Conservation (phyloP, 1,140 invertebrate genomes). For the Drosophila hydei region DNA sequence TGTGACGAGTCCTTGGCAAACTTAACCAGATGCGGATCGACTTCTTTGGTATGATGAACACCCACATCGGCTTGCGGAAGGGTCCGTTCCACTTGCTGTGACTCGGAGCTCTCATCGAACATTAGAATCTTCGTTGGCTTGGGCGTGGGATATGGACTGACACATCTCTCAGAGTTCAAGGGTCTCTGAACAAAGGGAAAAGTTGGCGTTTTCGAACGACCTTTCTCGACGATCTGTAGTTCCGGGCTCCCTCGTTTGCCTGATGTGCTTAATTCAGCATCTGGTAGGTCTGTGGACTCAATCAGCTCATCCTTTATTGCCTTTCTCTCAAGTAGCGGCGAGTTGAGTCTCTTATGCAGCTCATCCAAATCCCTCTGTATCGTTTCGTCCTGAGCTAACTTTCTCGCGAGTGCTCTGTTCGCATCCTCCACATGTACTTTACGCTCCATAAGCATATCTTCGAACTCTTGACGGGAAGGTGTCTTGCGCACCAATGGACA, state of each 20-base stretch:
- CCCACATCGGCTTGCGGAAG: conserved; percentile 84
- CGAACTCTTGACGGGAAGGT: conserved; percentile 60
- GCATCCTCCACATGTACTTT: conserved; percentile 42
- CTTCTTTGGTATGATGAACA: conserved; percentile 86
- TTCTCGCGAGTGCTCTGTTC: conserved; percentile 27
- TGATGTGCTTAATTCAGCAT: neutral
- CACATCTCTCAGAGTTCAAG: conserved; percentile 84
- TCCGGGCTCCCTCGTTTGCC: conserved; percentile 48
- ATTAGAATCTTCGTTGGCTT: neutral
- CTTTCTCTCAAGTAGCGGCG: conserved; percentile 46
- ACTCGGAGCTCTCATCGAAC: neutral
- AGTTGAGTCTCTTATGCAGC: conserved; percentile 39
- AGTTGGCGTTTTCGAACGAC: conserved; percentile 91
- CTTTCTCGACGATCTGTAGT: conserved; percentile 42
- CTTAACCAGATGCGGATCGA: conserved; percentile 95
- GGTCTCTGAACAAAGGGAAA: conserved; percentile 88
- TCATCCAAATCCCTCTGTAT: conserved; percentile 53
- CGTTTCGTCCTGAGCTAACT: conserved; percentile 36
- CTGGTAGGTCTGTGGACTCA: conserved; percentile 22
- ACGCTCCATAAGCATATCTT: conserved; percentile 66
- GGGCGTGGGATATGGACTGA: conserved; percentile 84
- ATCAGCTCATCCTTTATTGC: conserved; percentile 8
- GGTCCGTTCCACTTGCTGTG: conserved; percentile 86
- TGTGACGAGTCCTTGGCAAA: conserved; percentile 97
- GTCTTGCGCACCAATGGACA: conserved; percentile 55